phyloP scores from a whole-genome alignment of 1,140 invertebrate genomes.

The Euura saliciscinereae region DNA sequence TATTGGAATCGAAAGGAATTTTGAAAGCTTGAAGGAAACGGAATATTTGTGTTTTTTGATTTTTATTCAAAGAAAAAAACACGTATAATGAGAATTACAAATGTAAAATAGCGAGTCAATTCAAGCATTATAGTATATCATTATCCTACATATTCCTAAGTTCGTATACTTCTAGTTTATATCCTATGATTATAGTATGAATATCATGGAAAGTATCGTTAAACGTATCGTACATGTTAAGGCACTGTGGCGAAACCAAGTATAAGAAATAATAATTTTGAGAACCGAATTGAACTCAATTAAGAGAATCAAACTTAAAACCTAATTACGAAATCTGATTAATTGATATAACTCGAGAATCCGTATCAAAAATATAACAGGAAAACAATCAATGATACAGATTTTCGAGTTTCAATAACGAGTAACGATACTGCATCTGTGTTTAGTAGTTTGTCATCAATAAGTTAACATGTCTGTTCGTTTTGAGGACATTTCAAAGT shows the following conservation, averaged over 20 bases:
- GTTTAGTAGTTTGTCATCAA: not conserved
- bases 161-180: not conserved
- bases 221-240: not conserved
- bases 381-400: not conserved
- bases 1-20: too few relatives aligned
- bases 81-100: slow-evolving; percentile 25
- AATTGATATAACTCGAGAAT: not conserved
- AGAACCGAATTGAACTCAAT: not conserved
- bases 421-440: slow-evolving; percentile 1
- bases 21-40: not conserved
- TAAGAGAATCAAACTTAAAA: not conserved
- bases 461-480: not conserved
- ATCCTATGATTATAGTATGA: not conserved
- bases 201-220: not conserved
- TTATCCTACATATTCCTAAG: slow-evolving; percentile 23
- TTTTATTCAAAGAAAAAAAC: slow-evolving; percentile 19
- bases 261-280: not conserved
- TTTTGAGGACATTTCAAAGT: too few relatives aligned
- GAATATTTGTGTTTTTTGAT: slow-evolving; percentile 12
- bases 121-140: slow-evolving; percentile 30
- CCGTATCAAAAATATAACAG: not conserved
- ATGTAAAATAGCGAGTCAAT: slow-evolving; percentile 28
- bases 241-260: slow-evolving; percentile 3
- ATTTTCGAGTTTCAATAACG: not conserved
- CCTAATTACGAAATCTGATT: not conserved